Evolutionary conservation across 2,113 vertebrate species (phyloP).

Genomic region (Cyprinodon tularosa): DNA sequence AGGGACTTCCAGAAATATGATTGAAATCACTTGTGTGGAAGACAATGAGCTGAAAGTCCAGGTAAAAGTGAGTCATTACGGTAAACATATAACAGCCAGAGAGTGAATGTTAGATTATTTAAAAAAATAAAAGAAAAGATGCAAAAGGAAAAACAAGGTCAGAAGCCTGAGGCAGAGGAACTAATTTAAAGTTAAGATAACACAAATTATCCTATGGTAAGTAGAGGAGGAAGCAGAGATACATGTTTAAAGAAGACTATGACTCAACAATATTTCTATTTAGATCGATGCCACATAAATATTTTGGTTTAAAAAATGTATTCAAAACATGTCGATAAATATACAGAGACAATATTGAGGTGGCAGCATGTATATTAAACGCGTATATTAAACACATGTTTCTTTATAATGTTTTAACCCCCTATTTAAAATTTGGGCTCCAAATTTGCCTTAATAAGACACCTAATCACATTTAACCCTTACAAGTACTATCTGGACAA

Average conservation of each 20-base stretch:
- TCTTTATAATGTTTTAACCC: too few relatives aligned
- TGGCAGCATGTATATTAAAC: background rate
- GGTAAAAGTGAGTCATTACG: constrained; percentile 10
- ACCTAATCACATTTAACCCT: background rate
- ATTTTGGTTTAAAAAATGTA: background rate
- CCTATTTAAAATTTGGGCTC: too few relatives aligned
- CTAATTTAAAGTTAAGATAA: constrained; percentile 26
- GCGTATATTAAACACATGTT: too few relatives aligned
- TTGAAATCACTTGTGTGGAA: constrained; percentile 1
- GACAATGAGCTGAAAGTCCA: constrained; percentile 16
- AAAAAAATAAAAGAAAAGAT: background rate
- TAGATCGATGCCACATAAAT: constrained; percentile 17
- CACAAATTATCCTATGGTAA: background rate
- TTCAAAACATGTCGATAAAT: background rate
- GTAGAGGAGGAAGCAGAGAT: background rate
- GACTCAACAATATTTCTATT: background rate
- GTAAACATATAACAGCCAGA: background rate
- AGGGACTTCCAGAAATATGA: background rate
- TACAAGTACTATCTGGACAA: too few relatives aligned
- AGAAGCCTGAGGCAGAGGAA: background rate
- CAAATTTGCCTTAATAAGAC: background rate
- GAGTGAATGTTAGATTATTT: constrained; percentile 2
- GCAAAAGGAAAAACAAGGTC: background rate
- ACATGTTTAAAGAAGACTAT: background rate
- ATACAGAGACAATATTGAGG: constrained; percentile 3